Conservation (phyloP, 1,140 invertebrate species). For the Limonius californicus region DNA sequence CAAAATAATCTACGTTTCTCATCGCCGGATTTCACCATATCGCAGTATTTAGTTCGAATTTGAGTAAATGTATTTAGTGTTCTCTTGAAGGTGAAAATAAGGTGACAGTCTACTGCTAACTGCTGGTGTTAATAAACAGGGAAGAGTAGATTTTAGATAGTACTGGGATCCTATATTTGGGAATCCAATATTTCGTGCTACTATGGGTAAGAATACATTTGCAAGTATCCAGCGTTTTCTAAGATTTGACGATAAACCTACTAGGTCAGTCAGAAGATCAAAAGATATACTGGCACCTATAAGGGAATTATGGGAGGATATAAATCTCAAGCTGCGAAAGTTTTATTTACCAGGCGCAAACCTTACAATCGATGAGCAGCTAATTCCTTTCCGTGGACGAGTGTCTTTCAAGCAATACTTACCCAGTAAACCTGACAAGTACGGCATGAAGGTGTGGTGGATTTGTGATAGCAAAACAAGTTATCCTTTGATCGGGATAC, state of each 20-base stretch:
- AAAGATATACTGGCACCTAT: slow-evolving; percentile 10
- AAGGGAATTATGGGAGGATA: slow-evolving; percentile 5
- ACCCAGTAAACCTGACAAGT: slow-evolving; percentile 47
- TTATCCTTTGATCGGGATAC: neutral
- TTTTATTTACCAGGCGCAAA: slow-evolving; percentile 21
- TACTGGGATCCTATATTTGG: neutral
- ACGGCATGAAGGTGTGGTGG: slow-evolving; percentile 44
- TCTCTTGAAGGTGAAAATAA: too few species aligned
- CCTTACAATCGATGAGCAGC: slow-evolving; percentile 40
- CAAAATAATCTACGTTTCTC: too few species aligned
- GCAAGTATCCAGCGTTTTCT: neutral
- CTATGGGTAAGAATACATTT: neutral
- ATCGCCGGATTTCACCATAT: too few species aligned
- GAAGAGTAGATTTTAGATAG: neutral
- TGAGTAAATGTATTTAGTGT: too few species aligned
- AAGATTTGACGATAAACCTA: slow-evolving; percentile 14
- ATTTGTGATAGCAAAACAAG: slow-evolving; percentile 17
- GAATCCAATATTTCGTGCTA: slow-evolving; percentile 3
- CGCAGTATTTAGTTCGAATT: too few species aligned
- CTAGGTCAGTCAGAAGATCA: neutral
- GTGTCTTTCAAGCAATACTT: slow-evolving; percentile 34
- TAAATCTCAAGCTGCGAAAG: slow-evolving; percentile 4
- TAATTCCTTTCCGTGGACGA: slow-evolving; percentile 37
- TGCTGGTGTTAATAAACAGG: neutral
- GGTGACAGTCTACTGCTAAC: neutral